Evolutionary conservation across 2,888 invertebrate species (phyloP).

Genomic region (Clusia tigrina): DNA sequence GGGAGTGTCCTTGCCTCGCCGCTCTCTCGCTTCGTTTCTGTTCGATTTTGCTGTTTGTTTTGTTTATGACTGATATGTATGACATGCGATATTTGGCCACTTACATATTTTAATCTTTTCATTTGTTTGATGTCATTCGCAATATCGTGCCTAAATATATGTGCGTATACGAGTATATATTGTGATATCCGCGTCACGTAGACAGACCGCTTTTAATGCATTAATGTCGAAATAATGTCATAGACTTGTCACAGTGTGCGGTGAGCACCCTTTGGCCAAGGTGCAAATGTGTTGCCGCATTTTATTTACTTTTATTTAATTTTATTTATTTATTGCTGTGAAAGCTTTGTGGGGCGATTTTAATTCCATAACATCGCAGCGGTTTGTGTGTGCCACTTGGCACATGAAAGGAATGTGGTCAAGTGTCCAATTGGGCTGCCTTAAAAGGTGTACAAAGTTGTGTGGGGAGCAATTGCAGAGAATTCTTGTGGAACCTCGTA

Average conservation of each 20-base stretch:
- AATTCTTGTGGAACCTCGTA: too few relatives aligned
- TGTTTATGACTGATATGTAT: constrained; percentile 51
- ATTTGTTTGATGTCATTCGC: not conserved
- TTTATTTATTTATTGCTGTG: not conserved
- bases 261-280: too few relatives aligned
- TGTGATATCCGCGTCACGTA: not conserved
- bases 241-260: too few relatives aligned
- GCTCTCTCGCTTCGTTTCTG: not conserved
- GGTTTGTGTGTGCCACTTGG: too few relatives aligned
- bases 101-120: not conserved
- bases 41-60: constrained; percentile 3
- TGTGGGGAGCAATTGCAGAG: too few relatives aligned
- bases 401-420: too few relatives aligned
- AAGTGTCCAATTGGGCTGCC: too few relatives aligned
- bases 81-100: constrained; percentile 44
- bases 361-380: too few relatives aligned
- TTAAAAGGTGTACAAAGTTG: too few relatives aligned
- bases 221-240: not conserved
- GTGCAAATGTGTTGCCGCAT: not conserved
- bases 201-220: not conserved
- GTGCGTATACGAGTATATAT: not conserved
- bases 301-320: not conserved
- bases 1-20: not conserved
- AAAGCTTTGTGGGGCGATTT: not conserved
- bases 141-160: not conserved